Conservation (phyloP, 92 coral and sea anemone species). For the Porites rus region DNA sequence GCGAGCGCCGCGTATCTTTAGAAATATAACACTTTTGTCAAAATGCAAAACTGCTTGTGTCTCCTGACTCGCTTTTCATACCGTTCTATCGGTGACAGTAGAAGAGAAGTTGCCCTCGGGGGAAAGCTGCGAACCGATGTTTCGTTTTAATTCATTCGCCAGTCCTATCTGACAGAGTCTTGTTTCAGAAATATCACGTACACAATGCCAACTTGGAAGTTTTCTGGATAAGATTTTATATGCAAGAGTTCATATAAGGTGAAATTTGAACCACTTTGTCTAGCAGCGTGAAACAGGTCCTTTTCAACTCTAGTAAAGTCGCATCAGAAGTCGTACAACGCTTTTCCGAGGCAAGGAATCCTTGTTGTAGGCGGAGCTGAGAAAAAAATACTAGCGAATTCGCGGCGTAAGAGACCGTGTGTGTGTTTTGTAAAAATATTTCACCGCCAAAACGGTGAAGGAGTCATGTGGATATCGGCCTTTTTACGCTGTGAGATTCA, state of each 20-base stretch:
- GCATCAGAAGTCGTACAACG: constrained; percentile 2
- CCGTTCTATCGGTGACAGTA: constrained; percentile 14
- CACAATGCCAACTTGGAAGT: not conserved
- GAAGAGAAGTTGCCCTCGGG: constrained; percentile 36
- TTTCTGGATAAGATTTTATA: not conserved
- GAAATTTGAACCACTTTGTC: constrained; percentile 33
- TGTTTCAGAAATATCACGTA: no score
- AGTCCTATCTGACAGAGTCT: not conserved
- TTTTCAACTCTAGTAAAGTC: not conserved
- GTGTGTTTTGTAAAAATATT: constrained; percentile 1
- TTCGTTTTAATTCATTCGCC: not conserved
- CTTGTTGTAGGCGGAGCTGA: constrained; percentile 39
- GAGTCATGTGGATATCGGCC: not conserved
- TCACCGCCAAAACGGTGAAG: not conserved
- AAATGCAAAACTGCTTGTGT: constrained; percentile 29
- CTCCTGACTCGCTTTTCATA: constrained; percentile 4
- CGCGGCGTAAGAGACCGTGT: not conserved
- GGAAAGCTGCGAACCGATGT: not conserved
- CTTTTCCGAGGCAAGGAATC: constrained; percentile 18
- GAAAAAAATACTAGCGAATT: constrained; percentile 29
- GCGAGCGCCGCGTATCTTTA: constrained; percentile 3
- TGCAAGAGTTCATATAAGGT: not conserved
- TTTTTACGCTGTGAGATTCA: not conserved
- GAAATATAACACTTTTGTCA: constrained; percentile 36
- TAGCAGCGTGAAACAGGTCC: constrained; percentile 45